Evolutionary conservation across 1,140 invertebrate species (phyloP).

Genomic region (Brachystomella parvula): DNA sequence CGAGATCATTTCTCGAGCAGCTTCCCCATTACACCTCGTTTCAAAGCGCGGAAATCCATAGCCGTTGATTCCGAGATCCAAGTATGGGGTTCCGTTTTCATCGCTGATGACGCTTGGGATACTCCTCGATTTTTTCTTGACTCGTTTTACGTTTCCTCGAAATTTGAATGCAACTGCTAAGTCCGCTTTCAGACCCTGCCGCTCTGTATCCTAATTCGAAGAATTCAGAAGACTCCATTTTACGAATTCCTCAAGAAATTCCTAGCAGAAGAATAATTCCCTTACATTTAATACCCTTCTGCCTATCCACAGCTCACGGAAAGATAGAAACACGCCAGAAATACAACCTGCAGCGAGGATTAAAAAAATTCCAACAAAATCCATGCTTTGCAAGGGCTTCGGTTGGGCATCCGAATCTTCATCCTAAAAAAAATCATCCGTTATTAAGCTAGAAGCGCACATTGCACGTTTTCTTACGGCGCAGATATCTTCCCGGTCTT

Average conservation of each 20-base stretch:
- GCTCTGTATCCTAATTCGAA: slow-evolving; percentile 21
- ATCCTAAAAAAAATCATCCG: slow-evolving; percentile 13
- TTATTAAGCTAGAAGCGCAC: neutral
- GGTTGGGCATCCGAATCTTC: slow-evolving; percentile 33
- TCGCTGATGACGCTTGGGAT: neutral
- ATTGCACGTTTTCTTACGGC: slow-evolving; percentile 50
- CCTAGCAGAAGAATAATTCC: slow-evolving; percentile 57
- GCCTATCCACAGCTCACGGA: slow-evolving; percentile 74
- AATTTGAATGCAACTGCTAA: slow-evolving; percentile 59
- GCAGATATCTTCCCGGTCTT: slow-evolving; percentile 71
- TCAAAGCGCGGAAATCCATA: slow-evolving; percentile 8
- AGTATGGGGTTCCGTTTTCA: slow-evolving; percentile 15
- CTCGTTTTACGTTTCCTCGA: slow-evolving; percentile 49
- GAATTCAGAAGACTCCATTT: neutral
- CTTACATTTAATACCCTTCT: slow-evolving; percentile 64
- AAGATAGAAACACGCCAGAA: slow-evolving; percentile 56
- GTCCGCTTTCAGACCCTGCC: slow-evolving; percentile 45
- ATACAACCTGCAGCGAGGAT: slow-evolving; percentile 64
- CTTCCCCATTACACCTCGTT: neutral
- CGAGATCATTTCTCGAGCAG: neutral
- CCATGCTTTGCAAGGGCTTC: slow-evolving; percentile 55
- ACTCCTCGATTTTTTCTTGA: slow-evolving; percentile 20
- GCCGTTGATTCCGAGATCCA: slow-evolving; percentile 18
- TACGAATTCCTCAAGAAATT: neutral
- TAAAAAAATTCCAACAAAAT: slow-evolving; percentile 84